Evolutionary conservation across 2,113 vertebrate genomes (phyloP).

Genomic region (Vicugna pacos): DNA sequence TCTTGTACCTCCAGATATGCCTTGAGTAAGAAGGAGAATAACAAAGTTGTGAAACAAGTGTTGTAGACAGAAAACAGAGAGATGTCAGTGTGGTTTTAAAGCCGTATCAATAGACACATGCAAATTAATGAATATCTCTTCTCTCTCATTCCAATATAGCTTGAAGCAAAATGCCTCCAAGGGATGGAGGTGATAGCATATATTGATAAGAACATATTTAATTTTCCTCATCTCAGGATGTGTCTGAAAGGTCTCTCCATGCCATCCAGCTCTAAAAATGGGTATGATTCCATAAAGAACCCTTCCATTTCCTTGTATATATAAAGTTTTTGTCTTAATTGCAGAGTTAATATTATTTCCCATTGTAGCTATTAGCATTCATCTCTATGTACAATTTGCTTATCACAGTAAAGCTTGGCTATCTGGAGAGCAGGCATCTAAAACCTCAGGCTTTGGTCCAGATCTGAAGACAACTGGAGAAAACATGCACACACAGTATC

Average conservation of each 20-base stretch:
- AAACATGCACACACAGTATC: background rate
- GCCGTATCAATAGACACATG: background rate
- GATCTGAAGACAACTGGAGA: slow-evolving; percentile 51
- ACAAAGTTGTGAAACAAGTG: background rate
- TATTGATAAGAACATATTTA: slow-evolving; percentile 20
- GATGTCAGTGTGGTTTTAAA: slow-evolving; percentile 12
- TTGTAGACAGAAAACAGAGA: slow-evolving; percentile 29
- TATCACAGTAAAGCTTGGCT: slow-evolving; percentile 76
- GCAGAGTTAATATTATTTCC: slow-evolving; percentile 74
- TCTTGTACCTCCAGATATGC: background rate
- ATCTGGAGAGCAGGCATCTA: slow-evolving; percentile 74
- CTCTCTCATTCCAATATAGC: background rate
- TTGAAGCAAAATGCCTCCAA: background rate
- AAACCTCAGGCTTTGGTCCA: slow-evolving; percentile 68
- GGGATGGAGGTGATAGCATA: background rate
- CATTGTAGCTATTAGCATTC: slow-evolving; percentile 66
- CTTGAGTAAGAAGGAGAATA: slow-evolving; percentile 15
- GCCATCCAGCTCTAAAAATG: background rate
- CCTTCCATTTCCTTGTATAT: slow-evolving; percentile 57
- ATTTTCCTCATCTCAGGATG: slow-evolving; percentile 51
- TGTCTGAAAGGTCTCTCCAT: slow-evolving; percentile 36
- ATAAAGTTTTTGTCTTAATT: slow-evolving; percentile 71
- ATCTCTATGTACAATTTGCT: slow-evolving; percentile 74
- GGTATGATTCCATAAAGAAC: slow-evolving; percentile 62
- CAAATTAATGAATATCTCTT: background rate